Base-by-base conservation (phyloP, 2,113 vertebrate genomes). In the Petromus typicus region DNA sequence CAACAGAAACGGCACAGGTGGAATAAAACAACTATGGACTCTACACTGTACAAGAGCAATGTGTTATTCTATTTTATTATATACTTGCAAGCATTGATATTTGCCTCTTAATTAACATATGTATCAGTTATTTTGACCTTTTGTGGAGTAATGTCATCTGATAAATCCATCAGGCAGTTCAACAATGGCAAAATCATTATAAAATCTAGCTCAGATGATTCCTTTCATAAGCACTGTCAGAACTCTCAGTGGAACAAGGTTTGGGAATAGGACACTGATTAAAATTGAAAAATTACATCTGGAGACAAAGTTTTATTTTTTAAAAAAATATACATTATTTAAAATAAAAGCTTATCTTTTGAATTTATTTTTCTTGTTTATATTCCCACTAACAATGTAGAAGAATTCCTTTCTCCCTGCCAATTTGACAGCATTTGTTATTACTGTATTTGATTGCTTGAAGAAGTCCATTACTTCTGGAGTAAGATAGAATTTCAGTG, bases 121-220 rank as follows among this genome's bases (percentile, higher is more conserved):
- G 6, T 51, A 27, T 20, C 43, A 56, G 45, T 8, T 86, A 75
- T 6, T 57, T 90, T 93, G 20, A 64, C 0, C 48, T 71, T 71
- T 63, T 87, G 67, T 75, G 54, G 14, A 11, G 34, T 40, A 12
- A 51, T 32, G 37, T 34, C 20, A 56, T 27, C 18, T 57, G 48
- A 87, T 30, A 32, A 40, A 34, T 73, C 13, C 18, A 45, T 66
- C 8, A 32, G 37, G 14, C 86, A 23, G 8, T 3, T n/a, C 71
- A 93, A 6, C 76, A 90, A 11, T 4, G 3, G 5, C 73, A 81
- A 89, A 94, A 27, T 67, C 79, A 91, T 80, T 84, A n/a, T 59
- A 90, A 66, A 85, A 56, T 66, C 30, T 75, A 90, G 40, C 23
- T n/a, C 6, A 45, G 71, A 5, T 45, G 43, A 75, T 27, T 75